Evolutionary conservation across 2,113 vertebrate species (phyloP), one percentile per base, ranked within the genome.

Genomic region (Panthera uncia): DNA sequence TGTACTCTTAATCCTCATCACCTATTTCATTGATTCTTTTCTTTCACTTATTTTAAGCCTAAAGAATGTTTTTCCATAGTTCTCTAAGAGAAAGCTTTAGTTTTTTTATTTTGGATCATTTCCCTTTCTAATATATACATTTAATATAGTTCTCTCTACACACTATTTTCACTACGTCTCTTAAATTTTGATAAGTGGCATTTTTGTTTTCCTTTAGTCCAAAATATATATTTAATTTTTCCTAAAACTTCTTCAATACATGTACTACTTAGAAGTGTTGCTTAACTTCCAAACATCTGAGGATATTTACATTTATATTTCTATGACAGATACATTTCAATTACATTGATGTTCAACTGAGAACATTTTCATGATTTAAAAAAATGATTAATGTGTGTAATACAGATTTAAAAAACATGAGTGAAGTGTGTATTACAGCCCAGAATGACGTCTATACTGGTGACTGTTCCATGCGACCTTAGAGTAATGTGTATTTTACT

Each of bases 131-230:
- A 19, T 23, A 9, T 10, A 27, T 50, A 0, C 4, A 57, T 29
- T 84, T 41, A 88, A 18, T 19, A 2, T 4, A 48, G 21, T 36
- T 89, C 7, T 11, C 3, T 48, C 10, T 68, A 33, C 0, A 45
- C 3, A 76, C 1, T 27, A 29, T 45, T 45, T 80, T 89, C 19
- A 63, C 12, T 15, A 0, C 1, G 25, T 82, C 1, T 6, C 1
- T 82, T 36, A 81, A 68, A 92, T 4, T 76, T 57, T 19, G 19
- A 63, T 52, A 36, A 27, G 1, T 2, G 80, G 5, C 1, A 38
- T 82, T 89, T 80, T 69, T 19, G 57, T 65, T 85, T 80, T 68
- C 2, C 14, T 48, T 82, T 33, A 68, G 4, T 85, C 0, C 25
- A 69, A 50, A 91, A 68, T 38, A 84, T 29, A 61, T 3, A 29